Evolutionary conservation across 2,888 invertebrate species (phyloP).

Genomic region (Parnassius mnemosyne): DNA sequence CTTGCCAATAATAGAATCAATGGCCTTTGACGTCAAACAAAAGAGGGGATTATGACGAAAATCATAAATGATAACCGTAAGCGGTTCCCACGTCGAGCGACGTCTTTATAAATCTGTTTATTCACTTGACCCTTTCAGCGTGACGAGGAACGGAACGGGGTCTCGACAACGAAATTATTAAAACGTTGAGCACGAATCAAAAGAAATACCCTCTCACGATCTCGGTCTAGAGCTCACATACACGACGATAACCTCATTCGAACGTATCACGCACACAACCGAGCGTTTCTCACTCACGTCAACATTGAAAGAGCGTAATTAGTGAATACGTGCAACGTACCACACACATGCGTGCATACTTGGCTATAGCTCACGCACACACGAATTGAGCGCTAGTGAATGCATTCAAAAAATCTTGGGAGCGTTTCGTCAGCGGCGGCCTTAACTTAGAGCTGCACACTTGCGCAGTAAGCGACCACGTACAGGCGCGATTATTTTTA

Average conservation of each 20-base stretch:
- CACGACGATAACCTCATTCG: constrained; percentile 26
- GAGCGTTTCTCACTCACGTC: background rate
- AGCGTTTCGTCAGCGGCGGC: constrained; percentile 55
- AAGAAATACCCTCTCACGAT: constrained; percentile 36
- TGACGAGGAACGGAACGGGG: constrained; percentile 45
- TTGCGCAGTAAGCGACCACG: constrained; percentile 48
- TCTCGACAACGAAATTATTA: constrained; percentile 57
- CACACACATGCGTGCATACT: constrained; percentile 28
- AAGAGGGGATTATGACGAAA: constrained; percentile 42
- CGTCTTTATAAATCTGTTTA: constrained; percentile 65
- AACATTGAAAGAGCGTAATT: constrained; percentile 8
- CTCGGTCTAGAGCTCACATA: constrained; percentile 33
- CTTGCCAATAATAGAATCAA: constrained; percentile 29
- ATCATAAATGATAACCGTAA: constrained; percentile 55
- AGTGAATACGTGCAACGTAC: constrained; percentile 3
- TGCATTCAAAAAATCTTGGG: constrained; percentile 17
- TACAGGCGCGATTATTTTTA: constrained; percentile 64
- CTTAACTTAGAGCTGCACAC: constrained; percentile 51
- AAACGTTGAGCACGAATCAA: constrained; percentile 56
- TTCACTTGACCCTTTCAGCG: constrained; percentile 74
- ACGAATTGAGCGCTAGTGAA: background rate
- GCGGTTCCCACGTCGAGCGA: constrained; percentile 68
- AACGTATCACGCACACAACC: constrained; percentile 35
- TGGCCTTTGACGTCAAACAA: constrained; percentile 27
- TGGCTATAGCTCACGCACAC: constrained; percentile 26